Percentiles rank a stretch among this genome's conserved stretches.
Conservation (phyloP, 2,113 vertebrate genomes). For the Coracopsis vasa region DNA sequence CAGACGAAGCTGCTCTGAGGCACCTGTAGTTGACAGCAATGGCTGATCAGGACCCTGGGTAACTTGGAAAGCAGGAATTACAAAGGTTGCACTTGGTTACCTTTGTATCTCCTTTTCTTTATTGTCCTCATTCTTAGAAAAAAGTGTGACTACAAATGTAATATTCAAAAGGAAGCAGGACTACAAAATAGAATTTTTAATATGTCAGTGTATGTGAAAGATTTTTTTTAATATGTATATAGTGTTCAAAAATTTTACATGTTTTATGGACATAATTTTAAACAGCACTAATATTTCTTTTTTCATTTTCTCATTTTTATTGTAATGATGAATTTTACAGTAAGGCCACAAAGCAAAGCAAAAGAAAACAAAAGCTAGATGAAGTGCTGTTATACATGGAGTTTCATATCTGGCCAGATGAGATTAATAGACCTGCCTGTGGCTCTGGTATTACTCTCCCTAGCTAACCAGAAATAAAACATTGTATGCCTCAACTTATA, state of each 20-base stretch:
- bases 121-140: background rate
- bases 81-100: background rate
- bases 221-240: background rate
- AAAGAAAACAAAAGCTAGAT: conserved; percentile 26
- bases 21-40: background rate
- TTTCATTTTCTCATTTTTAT: background rate
- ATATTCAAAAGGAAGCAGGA: background rate
- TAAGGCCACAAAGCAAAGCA: background rate
- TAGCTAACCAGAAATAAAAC: conserved; percentile 50
- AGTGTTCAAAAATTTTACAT: background rate
- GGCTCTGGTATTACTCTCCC: conserved; percentile 17
- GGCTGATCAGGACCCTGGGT: background rate
- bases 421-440: conserved; percentile 39
- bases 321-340: background rate
- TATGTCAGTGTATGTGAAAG: background rate
- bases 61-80: background rate
- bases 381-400: background rate
- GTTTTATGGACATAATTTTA: background rate
- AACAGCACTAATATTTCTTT: background rate
- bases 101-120: rapidly evolving
- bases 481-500: background rate
- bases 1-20: background rate
- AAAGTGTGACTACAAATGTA: background rate
- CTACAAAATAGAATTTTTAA: background rate
- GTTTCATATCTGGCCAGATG: background rate